A percentile compares a stretch with the other conserved stretches of the same genome.
Evolutionary conservation across 2,113 vertebrate species (phyloP).

Genomic region (Alexandromys fortis): DNA sequence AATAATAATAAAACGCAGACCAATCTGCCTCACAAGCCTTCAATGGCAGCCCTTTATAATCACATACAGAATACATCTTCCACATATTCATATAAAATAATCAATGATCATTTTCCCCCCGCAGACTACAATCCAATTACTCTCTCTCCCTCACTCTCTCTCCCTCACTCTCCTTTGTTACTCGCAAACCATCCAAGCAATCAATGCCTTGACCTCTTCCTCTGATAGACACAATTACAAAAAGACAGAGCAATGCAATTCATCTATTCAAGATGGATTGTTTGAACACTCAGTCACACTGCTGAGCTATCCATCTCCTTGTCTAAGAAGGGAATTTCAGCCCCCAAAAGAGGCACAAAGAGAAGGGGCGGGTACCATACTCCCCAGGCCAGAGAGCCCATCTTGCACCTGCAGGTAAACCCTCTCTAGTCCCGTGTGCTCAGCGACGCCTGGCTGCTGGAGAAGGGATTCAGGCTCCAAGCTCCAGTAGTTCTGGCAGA

Average conservation of each 20-base stretch:
- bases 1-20: constrained; percentile 78
- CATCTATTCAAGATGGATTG: constrained; percentile 78
- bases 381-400: constrained; percentile 43
- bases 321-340: constrained; percentile 79
- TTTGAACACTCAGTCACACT: constrained; percentile 81
- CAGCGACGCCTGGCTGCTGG: not conserved
- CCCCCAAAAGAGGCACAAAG: constrained; percentile 78
- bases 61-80: constrained; percentile 82
- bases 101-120: constrained; percentile 81
- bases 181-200: constrained; percentile 86
- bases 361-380: constrained; percentile 19
- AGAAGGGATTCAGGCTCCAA: constrained; percentile 37
- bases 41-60: constrained; percentile 76
- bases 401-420: constrained; percentile 68
- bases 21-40: constrained; percentile 78
- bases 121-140: constrained; percentile 78
- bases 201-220: constrained; percentile 84
- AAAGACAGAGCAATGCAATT: constrained; percentile 82
- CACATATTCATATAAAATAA: constrained; percentile 85
- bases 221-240: constrained; percentile 81
- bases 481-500: constrained; percentile 15
- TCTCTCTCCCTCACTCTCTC: constrained; percentile 79
- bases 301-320: constrained; percentile 78
- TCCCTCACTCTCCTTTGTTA: constrained; percentile 79
- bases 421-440: constrained; percentile 6